phyloP scores from a whole-genome alignment of 2,113 vertebrate species.

The Fregata magnificens region DNA sequence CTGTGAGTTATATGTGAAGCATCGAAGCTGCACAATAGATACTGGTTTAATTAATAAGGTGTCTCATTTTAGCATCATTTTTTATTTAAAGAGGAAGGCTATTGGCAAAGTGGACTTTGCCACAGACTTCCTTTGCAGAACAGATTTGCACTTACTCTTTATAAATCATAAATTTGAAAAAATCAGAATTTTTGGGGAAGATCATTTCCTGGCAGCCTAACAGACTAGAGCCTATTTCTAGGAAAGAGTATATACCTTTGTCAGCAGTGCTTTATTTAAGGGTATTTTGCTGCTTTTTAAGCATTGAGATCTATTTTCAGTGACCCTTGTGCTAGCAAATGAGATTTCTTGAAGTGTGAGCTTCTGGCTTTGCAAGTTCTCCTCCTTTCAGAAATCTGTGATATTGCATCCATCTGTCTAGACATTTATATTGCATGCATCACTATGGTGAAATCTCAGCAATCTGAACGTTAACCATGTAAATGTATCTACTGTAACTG shows the following conservation, averaged over 20 bases:
- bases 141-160: not conserved
- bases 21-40: not conserved
- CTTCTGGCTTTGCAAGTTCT: slow-evolving; percentile 56
- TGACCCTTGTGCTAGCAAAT: slow-evolving; percentile 48
- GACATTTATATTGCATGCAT: slow-evolving; percentile 50
- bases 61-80: not conserved
- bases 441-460: slow-evolving; percentile 51
- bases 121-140: not conserved
- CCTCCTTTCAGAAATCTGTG: slow-evolving; percentile 62
- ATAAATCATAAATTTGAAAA: not conserved
- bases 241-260: slow-evolving; percentile 29
- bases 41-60: not conserved
- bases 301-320: slow-evolving; percentile 49
- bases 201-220: not conserved
- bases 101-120: not conserved
- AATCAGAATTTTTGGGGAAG: not conserved
- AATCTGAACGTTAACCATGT: slow-evolving; percentile 54
- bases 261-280: slow-evolving; percentile 44
- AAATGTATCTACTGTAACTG: slow-evolving; percentile 59
- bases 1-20: not conserved
- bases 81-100: not conserved
- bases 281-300: slow-evolving; percentile 7
- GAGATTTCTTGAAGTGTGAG: slow-evolving; percentile 52
- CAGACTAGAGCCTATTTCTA: slow-evolving; percentile 11
- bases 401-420: slow-evolving; percentile 67